A percentile compares a stretch with the other conserved stretches of the same genome.
Evolutionary conservation across 2,113 vertebrate genomes (phyloP).

Genomic region (Alectura lathami): DNA sequence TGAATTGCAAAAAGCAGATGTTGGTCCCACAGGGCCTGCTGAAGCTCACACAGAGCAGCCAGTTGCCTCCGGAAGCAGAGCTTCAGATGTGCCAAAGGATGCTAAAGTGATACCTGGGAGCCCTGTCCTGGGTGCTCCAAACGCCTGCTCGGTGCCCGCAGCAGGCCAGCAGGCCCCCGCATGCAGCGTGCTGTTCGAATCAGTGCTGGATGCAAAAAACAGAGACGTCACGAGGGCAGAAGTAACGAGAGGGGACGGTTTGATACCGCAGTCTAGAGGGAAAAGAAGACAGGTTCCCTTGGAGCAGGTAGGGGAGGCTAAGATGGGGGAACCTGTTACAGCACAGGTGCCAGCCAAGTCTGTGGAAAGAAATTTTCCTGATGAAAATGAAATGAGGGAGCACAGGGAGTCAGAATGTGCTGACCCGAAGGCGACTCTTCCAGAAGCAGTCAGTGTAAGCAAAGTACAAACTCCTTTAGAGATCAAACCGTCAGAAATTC

Average conservation of each 20-base stretch:
- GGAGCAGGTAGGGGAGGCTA: not conserved
- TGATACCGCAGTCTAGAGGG: not conserved
- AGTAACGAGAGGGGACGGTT: not conserved
- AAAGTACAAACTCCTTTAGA: not conserved
- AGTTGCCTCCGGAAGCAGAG: not conserved
- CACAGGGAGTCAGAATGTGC: not conserved
- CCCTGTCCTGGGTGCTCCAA: rapidly evolving
- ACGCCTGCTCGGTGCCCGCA: not conserved
- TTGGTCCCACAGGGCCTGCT: not conserved
- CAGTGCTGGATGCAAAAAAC: rapidly evolving
- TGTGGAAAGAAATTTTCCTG: rapidly evolving
- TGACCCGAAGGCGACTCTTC: not conserved
- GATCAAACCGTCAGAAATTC: not conserved
- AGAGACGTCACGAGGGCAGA: rapidly evolving
- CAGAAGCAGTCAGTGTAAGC: not conserved
- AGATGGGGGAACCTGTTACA: not conserved
- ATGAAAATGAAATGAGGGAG: not conserved
- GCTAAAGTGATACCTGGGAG: not conserved
- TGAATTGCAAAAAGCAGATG: not conserved
- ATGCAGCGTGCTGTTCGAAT: rapidly evolving
- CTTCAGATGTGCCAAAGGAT: not conserved
- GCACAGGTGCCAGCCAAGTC: not conserved
- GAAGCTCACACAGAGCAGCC: not conserved
- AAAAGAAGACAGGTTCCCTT: not conserved
- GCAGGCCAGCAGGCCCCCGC: not conserved